Percentiles rank a stretch among this genome's conserved stretches.
These are phyloP conservation scores for Nothobranchius furzeri DNA, from an alignment of 2,113 vertebrate species.

Conservation along the genomic window DNA sequence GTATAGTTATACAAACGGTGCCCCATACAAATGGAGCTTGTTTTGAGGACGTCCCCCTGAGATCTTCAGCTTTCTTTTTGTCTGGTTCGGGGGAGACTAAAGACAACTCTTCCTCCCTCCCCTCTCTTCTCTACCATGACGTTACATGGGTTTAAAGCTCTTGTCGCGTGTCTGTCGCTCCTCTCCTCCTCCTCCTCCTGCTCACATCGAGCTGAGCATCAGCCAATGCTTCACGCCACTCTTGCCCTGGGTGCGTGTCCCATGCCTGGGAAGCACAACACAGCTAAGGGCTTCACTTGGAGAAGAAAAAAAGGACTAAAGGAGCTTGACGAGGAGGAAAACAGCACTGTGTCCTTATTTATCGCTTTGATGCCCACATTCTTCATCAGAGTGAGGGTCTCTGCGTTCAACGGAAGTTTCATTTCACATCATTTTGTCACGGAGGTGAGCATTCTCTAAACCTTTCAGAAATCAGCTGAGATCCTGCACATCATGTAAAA, in stretches of 20 bases:
- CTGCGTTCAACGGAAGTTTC: conserved; percentile 21
- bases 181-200: conserved; percentile 31
- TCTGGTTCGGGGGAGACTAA: neutral
- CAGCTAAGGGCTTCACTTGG: conserved; percentile 62
- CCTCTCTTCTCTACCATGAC: conserved; percentile 44
- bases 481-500: too few species aligned
- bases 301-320: neutral
- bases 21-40: neutral
- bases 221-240: conserved; percentile 58
- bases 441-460: conserved; percentile 44
- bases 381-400: neutral
- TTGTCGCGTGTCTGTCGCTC: conserved; percentile 41
- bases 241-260: conserved; percentile 54
- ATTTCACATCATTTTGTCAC: conserved; percentile 31
- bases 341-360: neutral
- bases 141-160: conserved; percentile 72
- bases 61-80: neutral
- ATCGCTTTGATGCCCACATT: neutral
- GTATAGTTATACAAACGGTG: too few species aligned
- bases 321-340: neutral
- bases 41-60: neutral
- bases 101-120: conserved; percentile 5
- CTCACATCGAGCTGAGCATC: conserved; percentile 43
- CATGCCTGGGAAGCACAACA: conserved; percentile 59
- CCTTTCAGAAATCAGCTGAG: neutral